phyloP scores from a whole-genome alignment of 2,113 vertebrate species.

The Limanda limanda region DNA sequence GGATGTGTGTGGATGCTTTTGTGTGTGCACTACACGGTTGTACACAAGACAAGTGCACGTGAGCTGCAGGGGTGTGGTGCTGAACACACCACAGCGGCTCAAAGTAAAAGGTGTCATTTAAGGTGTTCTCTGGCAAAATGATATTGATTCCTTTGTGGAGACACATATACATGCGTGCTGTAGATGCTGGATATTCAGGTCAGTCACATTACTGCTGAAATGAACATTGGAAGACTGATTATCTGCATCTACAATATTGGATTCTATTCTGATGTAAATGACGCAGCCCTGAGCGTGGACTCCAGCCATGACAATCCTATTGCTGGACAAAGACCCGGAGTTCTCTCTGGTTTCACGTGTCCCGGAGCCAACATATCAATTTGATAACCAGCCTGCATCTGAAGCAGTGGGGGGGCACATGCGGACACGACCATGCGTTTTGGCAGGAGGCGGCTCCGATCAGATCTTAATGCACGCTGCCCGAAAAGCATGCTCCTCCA shows the following conservation, averaged over 20 bases:
- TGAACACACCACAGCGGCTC: slow-evolving; percentile 1
- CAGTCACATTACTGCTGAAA: background rate
- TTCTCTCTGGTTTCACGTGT: slow-evolving; percentile 31
- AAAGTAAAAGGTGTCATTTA: background rate
- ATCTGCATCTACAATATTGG: slow-evolving; percentile 17
- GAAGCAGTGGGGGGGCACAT: slow-evolving; percentile 29
- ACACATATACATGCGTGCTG: background rate
- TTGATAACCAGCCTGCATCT: slow-evolving; percentile 30
- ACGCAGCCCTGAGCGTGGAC: slow-evolving; percentile 3
- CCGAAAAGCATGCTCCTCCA: slow-evolving; percentile 49
- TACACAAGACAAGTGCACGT: slow-evolving; percentile 13
- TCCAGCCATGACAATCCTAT: slow-evolving; percentile 51
- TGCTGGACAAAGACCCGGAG: slow-evolving; percentile 59
- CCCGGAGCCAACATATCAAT: slow-evolving; percentile 55
- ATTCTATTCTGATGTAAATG: slow-evolving; percentile 48
- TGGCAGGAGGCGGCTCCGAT: slow-evolving; percentile 33
- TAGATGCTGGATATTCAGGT: background rate
- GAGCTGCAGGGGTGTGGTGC: slow-evolving; percentile 61
- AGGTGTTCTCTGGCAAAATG: background rate
- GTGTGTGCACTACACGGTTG: slow-evolving; percentile 1
- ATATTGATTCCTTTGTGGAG: background rate
- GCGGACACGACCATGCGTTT: slow-evolving; percentile 54
- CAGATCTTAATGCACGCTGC: slow-evolving; percentile 37
- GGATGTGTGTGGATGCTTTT: slow-evolving; percentile 17
- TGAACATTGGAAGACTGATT: background rate